Percentiles rank a stretch among this genome's conserved stretches.
Evolutionary conservation across 1,140 invertebrate genomes (phyloP).

Genomic region (Saccostrea cuccullata): DNA sequence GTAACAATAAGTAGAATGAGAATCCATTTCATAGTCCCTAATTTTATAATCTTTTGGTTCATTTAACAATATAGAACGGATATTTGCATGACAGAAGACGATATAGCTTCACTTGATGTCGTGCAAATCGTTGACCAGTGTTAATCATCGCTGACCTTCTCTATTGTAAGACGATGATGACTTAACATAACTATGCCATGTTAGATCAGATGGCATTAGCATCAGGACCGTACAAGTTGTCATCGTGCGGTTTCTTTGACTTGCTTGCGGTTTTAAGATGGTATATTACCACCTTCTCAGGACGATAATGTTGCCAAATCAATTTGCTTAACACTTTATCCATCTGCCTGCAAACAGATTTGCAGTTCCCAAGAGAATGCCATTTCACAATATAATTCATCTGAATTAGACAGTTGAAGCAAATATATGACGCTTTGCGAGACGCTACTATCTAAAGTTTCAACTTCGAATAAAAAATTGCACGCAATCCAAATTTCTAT

Average conservation of each 20-base stretch:
- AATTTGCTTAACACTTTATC: constrained; percentile 40
- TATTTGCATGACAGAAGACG: constrained; percentile 8
- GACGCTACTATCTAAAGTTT: constrained; percentile 36
- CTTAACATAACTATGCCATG: constrained; percentile 18
- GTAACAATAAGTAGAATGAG: neutral
- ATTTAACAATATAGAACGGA: neutral
- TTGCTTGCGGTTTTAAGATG: constrained; percentile 25
- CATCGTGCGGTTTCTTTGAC: constrained; percentile 9
- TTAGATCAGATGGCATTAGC: constrained; percentile 27
- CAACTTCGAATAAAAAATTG: constrained; percentile 43
- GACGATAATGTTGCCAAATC: constrained; percentile 37
- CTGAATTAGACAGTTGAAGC: constrained; percentile 39
- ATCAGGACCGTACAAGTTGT: constrained; percentile 15
- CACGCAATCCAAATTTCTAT: constrained; percentile 41
- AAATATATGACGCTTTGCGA: constrained; percentile 37
- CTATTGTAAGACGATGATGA: constrained; percentile 10
- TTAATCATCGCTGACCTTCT: constrained; percentile 4
- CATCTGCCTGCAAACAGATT: constrained; percentile 35
- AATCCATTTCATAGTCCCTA: neutral
- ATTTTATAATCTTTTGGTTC: constrained; percentile 16
- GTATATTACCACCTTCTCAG: constrained; percentile 42
- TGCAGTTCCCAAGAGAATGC: constrained; percentile 39
- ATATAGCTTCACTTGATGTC: neutral
- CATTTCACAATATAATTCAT: constrained; percentile 42
- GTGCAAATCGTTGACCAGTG: constrained; percentile 23